Conservation (phyloP, 2,888 invertebrate genomes). For the Sesamia inferens region DNA sequence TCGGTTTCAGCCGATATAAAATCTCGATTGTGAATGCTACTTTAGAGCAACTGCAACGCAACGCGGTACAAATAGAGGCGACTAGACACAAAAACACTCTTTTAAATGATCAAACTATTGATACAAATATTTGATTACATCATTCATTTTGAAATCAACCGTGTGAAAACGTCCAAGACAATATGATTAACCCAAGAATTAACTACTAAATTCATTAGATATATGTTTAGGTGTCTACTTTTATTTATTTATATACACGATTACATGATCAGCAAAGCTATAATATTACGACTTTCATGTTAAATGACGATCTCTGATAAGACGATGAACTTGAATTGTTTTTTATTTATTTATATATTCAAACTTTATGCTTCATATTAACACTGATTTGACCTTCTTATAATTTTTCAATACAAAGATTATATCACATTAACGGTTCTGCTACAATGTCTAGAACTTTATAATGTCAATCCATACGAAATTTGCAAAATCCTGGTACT, state of each 20-base stretch:
- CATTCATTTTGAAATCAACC: no score
- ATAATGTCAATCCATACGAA: constrained; percentile 1
- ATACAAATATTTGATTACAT: no score
- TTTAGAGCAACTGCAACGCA: background rate
- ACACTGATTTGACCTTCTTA: no score
- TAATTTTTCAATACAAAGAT: background rate
- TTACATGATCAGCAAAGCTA: background rate
- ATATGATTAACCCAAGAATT: constrained; percentile 12
- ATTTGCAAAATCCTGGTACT: background rate
- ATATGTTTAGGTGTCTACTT: background rate
- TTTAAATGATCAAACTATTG: no score
- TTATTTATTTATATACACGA: background rate
- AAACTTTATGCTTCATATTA: no score
- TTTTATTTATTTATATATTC: no score
- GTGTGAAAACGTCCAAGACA: constrained; percentile 2
- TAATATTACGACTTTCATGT: background rate
- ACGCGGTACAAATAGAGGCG: background rate
- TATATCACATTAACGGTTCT: background rate
- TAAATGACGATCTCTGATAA: constrained; percentile 23
- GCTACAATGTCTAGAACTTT: constrained; percentile 6
- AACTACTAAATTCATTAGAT: background rate
- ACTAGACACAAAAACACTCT: no score
- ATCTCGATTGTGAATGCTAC: background rate
- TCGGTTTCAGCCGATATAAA: background rate
- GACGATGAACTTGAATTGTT: background rate